Percentiles rank a stretch among this genome's conserved stretches.
Conservation (phyloP, 2,797 vertebrate species). For the Sylvia borin region DNA sequence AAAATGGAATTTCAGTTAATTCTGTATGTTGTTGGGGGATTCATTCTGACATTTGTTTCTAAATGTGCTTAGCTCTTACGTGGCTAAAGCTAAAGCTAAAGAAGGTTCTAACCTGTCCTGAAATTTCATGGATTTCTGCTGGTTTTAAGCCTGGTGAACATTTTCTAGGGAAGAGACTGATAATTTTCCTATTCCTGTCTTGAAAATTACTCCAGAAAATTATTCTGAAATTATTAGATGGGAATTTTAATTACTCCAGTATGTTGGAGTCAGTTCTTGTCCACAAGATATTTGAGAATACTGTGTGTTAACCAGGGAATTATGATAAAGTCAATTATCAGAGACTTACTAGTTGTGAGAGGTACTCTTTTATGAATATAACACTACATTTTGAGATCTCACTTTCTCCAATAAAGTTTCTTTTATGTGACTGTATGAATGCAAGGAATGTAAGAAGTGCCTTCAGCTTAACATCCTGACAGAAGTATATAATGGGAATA, state of each 20-base stretch:
- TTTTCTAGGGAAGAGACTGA: neutral
- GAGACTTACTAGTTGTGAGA: neutral
- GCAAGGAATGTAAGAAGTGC: neutral
- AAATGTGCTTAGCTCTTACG: neutral
- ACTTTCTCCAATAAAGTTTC: neutral
- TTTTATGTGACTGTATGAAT: neutral
- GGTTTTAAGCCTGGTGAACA: neutral
- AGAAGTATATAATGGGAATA: neutral
- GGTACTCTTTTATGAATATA: neutral
- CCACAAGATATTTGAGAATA: neutral
- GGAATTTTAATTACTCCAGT: neutral
- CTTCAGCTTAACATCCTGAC: neutral
- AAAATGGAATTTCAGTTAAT: slow-evolving; percentile 20
- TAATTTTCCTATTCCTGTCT: neutral
- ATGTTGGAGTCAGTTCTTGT: neutral
- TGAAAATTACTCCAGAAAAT: neutral
- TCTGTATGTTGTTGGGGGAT: neutral
- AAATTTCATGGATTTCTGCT: neutral
- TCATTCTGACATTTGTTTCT: neutral
- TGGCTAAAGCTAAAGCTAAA: neutral
- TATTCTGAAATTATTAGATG: neutral
- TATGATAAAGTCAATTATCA: neutral
- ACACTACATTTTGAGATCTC: neutral
- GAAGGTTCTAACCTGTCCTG: neutral
- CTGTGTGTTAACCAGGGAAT: neutral